These are phyloP conservation scores for Melanerpes formicivorus DNA, from an alignment of 2,113 vertebrate genomes.

Conservation along the genomic window DNA sequence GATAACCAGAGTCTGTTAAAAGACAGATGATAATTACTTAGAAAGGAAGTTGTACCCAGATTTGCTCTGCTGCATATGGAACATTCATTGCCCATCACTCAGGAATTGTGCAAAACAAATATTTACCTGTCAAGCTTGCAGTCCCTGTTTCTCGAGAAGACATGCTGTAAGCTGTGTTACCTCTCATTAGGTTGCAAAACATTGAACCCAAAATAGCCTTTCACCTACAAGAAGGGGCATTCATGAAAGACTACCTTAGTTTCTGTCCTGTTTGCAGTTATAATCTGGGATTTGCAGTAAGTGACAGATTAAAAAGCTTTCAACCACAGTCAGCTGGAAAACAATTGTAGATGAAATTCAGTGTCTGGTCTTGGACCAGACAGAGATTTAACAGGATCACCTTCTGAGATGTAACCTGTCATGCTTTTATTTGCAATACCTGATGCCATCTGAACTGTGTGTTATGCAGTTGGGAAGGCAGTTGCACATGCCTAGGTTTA, in stretches of 20 bases:
- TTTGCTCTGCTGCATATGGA: accelerated
- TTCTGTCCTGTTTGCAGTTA: neutral
- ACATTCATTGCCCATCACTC: neutral
- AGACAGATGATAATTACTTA: neutral
- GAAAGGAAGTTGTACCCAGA: neutral
- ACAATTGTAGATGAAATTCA: neutral
- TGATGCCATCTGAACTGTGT: neutral
- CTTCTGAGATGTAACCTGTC: neutral
- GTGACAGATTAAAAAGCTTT: neutral
- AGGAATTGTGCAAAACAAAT: neutral
- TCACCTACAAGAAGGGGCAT: neutral
- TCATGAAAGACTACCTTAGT: neutral
- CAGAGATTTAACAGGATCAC: neutral
- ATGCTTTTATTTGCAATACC: neutral
- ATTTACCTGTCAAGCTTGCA: neutral
- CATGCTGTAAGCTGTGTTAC: neutral
- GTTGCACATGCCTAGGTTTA: accelerated
- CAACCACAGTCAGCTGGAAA: neutral
- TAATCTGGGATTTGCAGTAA: neutral
- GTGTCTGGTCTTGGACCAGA: neutral
- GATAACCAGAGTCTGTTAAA: neutral
- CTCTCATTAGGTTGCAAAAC: neutral
- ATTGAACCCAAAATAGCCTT: neutral
- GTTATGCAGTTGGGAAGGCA: neutral
- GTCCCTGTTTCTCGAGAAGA: neutral